Percentiles rank a stretch among this genome's conserved stretches.
These are phyloP conservation scores for Rhynchonycteris naso DNA, from an alignment of 2,797 vertebrate species.

Conservation along the genomic window DNA sequence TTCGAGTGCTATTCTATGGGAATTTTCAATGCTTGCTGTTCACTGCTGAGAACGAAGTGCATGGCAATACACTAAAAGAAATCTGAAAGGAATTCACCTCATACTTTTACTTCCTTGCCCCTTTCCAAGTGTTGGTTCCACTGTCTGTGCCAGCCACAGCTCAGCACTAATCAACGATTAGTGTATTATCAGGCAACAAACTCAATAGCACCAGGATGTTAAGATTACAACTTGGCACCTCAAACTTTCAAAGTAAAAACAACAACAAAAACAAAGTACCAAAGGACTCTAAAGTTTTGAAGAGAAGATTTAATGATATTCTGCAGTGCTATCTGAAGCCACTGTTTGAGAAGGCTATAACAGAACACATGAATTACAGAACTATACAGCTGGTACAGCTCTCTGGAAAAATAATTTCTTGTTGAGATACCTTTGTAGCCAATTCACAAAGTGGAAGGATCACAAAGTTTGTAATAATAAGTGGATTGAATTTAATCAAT, in stretches of 20 bases:
- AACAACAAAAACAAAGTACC: not conserved
- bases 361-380: not conserved
- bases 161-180: not conserved
- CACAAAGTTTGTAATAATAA: not conserved
- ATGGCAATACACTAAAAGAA: not conserved
- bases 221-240: not conserved
- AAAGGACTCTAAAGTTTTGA: not conserved
- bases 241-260: not conserved
- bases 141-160: not conserved
- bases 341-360: not conserved
- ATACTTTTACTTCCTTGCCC: not conserved
- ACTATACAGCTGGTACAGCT: not conserved
- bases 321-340: not conserved
- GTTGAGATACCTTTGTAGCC: not conserved
- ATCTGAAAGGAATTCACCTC: not conserved
- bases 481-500: not conserved
- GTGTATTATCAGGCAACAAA: not conserved
- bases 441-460: not conserved
- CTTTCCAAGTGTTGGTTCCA: not conserved
- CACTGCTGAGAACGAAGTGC: not conserved
- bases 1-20: not conserved
- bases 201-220: not conserved
- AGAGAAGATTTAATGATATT: not conserved
- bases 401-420: slow-evolving; percentile 31
- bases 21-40: slow-evolving; percentile 11